These are phyloP conservation scores for Neria commutata DNA, from an alignment of 2,888 invertebrate species.

Conservation along the genomic window DNA sequence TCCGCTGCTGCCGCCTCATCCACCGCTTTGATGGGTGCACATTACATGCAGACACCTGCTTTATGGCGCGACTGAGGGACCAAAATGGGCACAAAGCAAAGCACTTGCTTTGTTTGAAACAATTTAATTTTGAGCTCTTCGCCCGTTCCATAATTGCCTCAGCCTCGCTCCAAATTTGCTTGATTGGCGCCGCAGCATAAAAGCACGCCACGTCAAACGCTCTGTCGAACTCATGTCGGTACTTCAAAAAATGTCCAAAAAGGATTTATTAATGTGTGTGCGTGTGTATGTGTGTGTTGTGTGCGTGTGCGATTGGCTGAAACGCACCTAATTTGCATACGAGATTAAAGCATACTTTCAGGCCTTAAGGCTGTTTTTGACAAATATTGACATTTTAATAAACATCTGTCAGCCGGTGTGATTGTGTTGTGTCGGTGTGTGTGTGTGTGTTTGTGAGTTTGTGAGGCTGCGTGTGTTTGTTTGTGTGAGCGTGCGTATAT, in stretches of 20 bases:
- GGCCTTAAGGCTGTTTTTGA: slow-evolving; percentile 24
- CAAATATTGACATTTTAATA: slow-evolving; percentile 48
- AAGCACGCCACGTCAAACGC: neutral
- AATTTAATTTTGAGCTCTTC: slow-evolving; percentile 28
- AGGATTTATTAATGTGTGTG: slow-evolving; percentile 7
- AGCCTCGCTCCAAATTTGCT: neutral
- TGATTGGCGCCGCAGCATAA: no score
- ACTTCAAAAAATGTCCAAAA: slow-evolving; percentile 14
- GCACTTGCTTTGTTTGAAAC: slow-evolving; percentile 20
- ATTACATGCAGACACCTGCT: no score
- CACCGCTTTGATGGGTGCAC: neutral
- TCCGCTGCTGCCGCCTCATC: neutral
- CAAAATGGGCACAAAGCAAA: slow-evolving; percentile 27
- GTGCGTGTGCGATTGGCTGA: neutral
- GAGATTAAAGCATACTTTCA: slow-evolving; percentile 6
- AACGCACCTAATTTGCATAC: no score
- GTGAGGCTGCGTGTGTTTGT: neutral
- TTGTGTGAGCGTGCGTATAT: neutral
- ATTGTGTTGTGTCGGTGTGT: slow-evolving; percentile 4
- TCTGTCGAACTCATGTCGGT: neutral
- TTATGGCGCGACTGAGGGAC: no score
- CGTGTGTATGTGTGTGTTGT: neutral
- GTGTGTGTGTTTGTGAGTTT: neutral
- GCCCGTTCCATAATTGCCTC: neutral
- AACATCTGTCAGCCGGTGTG: slow-evolving; percentile 28